Percentiles rank a stretch among this genome's conserved stretches.
Evolutionary conservation across 2,797 vertebrate species (phyloP).

Genomic region (Helicolenus hilgendorfi): DNA sequence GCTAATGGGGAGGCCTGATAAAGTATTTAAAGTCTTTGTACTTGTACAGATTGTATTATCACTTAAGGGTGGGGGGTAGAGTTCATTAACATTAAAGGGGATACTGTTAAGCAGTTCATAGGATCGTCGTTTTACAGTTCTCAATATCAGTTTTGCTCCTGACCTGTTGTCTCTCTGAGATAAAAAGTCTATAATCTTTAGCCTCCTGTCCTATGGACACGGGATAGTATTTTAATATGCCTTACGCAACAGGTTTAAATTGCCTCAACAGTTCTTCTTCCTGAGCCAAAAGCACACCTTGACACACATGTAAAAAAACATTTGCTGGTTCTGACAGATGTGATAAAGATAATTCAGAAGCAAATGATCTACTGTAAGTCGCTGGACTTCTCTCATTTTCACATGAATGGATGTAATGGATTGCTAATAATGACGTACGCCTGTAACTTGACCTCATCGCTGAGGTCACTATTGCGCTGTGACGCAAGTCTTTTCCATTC

Average conservation of each 20-base stretch:
- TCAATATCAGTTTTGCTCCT: constrained; percentile 52
- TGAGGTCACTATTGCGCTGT: not conserved
- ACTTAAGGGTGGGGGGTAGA: not conserved
- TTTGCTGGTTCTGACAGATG: not conserved
- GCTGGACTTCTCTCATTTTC: not conserved
- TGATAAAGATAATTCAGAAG: not conserved
- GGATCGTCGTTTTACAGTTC: constrained; percentile 36
- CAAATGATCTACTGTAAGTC: not conserved
- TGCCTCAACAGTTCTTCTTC: constrained; percentile 1
- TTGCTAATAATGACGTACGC: not conserved
- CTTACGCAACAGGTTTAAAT: constrained; percentile 55
- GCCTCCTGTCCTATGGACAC: constrained; percentile 27
- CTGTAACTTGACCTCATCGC: not conserved
- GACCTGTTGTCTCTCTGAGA: constrained; percentile 52
- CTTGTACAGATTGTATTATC: constrained; percentile 23
- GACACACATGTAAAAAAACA: not conserved
- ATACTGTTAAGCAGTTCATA: not conserved
- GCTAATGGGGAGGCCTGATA: not conserved
- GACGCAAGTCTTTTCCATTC: constrained; percentile 3
- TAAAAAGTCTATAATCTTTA: constrained; percentile 60
- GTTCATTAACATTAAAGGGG: constrained; percentile 48
- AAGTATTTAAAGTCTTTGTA: constrained; percentile 25
- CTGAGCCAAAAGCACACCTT: constrained; percentile 1
- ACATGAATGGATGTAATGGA: not conserved
- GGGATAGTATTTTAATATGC: constrained; percentile 15